phyloP scores from a whole-genome alignment of 2,888 invertebrate species.

The Polydesmus complanatus region DNA sequence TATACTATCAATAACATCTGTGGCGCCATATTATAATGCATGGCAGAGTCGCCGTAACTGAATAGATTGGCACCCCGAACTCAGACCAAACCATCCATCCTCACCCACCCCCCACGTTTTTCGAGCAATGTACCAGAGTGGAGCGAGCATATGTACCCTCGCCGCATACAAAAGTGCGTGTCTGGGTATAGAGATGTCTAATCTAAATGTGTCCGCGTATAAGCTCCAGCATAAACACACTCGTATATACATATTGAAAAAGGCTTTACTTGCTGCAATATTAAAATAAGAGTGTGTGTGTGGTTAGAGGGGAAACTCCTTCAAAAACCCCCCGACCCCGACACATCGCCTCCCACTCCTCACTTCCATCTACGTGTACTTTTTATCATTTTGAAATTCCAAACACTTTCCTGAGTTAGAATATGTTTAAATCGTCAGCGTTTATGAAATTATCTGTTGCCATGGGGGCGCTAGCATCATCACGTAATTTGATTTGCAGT shows the following conservation, averaged over 20 bases:
- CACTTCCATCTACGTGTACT: not conserved
- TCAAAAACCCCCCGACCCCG: too few relatives aligned
- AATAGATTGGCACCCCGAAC: not conserved
- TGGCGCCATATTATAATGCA: not conserved
- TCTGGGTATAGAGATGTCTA: not conserved
- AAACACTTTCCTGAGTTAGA: not conserved
- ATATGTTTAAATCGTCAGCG: not conserved
- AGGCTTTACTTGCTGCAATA: not conserved
- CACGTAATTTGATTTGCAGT: not conserved
- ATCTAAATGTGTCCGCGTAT: not conserved
- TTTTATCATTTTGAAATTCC: not conserved
- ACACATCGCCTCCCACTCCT: not conserved
- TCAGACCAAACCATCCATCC: not conserved
- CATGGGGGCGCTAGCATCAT: not conserved
- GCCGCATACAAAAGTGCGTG: not conserved
- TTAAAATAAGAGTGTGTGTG: not conserved
- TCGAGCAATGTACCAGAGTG: too few relatives aligned
- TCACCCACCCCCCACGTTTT: too few relatives aligned
- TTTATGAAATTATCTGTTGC: not conserved
- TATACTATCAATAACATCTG: not conserved
- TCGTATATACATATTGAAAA: not conserved
- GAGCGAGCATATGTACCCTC: not conserved
- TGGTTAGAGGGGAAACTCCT: too few relatives aligned
- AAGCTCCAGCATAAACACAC: not conserved
- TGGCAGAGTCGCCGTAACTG: not conserved